phyloP scores from a whole-genome alignment of 2,797 vertebrate genomes.

The Pangasius djambal region DNA sequence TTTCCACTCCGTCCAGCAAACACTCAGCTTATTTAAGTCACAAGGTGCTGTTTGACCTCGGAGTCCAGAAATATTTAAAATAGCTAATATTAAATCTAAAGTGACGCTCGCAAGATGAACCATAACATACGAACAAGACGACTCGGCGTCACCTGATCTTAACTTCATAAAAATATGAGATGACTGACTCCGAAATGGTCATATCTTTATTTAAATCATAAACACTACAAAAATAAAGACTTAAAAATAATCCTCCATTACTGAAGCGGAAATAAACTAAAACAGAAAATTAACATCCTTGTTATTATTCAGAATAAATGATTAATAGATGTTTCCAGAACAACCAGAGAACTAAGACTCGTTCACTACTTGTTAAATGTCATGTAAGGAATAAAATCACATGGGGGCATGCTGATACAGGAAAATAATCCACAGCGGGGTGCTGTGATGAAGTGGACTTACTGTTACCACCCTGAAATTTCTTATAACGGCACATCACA shows the following conservation, averaged over 20 bases:
- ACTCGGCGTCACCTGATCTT: background rate
- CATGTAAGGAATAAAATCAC: background rate
- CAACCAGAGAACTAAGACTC: background rate
- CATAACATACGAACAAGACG: background rate
- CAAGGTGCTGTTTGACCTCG: constrained; percentile 54
- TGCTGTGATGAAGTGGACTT: background rate
- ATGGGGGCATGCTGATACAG: background rate
- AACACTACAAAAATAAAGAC: background rate
- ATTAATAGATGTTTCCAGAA: background rate
- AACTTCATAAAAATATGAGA: background rate
- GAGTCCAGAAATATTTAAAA: constrained; percentile 57
- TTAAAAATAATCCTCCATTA: background rate
- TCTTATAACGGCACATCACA: background rate
- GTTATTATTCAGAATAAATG: background rate
- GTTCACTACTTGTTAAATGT: background rate
- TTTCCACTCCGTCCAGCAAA: constrained; percentile 59
- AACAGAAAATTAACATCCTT: background rate
- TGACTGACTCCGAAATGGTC: background rate
- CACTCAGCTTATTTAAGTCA: constrained; percentile 59
- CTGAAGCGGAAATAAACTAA: background rate
- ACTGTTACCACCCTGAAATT: background rate
- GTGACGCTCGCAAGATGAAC: constrained; percentile 26
- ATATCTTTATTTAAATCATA: background rate
- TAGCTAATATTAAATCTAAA: constrained; percentile 49
- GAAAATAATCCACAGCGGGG: background rate